These are phyloP conservation scores for Idaea biselata DNA, from an alignment of 2,888 invertebrate genomes.

Conservation along the genomic window DNA sequence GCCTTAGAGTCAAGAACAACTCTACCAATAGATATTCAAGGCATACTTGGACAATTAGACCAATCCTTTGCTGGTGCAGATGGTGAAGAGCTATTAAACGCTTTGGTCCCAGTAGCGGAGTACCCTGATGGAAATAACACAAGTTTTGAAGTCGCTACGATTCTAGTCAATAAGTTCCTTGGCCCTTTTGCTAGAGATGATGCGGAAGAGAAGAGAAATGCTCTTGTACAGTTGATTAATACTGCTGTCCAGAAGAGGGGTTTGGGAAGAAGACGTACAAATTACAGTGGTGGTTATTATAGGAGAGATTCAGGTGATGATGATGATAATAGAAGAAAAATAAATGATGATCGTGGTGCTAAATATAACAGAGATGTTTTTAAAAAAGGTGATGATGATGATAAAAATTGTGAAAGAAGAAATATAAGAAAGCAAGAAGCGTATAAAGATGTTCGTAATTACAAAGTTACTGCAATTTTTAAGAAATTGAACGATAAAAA, in stretches of 20 bases:
- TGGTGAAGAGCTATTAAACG: not conserved
- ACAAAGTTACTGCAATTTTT: not conserved
- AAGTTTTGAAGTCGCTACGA: not conserved
- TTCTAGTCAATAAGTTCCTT: not conserved
- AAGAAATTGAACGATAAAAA: not conserved
- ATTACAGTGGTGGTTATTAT: no score
- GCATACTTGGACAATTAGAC: not conserved
- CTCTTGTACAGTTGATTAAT: no score
- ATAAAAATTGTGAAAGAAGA: no score
- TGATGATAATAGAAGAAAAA: no score
- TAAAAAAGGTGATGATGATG: no score
- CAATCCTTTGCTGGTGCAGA: not conserved
- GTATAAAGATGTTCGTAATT: not conserved
- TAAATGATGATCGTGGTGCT: no score
- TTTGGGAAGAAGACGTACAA: no score
- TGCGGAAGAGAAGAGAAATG: not conserved
- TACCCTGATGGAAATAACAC: not conserved
- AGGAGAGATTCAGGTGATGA: no score
- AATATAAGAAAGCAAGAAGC: not conserved
- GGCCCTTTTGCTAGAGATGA: not conserved
- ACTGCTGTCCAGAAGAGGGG: no score
- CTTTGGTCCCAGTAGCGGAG: not conserved
- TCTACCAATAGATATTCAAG: not conserved
- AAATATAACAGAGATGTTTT: no score
- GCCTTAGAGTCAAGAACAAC: not conserved